These are phyloP conservation scores for Potorous gilbertii DNA, from an alignment of 2,797 vertebrate species.

Conservation along the genomic window DNA sequence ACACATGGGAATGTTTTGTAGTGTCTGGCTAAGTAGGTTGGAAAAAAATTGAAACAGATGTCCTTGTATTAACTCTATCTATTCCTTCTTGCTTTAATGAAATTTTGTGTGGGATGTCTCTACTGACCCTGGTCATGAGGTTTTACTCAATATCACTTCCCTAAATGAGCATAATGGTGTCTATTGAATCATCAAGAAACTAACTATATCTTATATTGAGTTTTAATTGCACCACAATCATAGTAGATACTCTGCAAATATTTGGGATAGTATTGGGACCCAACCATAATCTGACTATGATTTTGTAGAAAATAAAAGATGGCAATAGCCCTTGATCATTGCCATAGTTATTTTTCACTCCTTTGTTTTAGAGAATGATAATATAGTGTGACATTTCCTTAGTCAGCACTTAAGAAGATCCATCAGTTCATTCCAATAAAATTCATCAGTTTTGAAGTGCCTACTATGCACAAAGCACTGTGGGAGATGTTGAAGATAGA, in stretches of 20 bases:
- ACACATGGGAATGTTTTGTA: slow-evolving; percentile 86
- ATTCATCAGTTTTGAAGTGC: background rate
- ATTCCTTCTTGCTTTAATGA: slow-evolving; percentile 75
- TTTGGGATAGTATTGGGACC: background rate
- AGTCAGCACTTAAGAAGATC: background rate
- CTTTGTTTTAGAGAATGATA: slow-evolving; percentile 38
- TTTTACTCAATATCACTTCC: slow-evolving; percentile 64
- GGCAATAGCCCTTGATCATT: slow-evolving; percentile 13
- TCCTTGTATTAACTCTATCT: slow-evolving; percentile 81
- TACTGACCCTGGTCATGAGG: slow-evolving; percentile 32
- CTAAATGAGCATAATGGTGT: slow-evolving; percentile 42
- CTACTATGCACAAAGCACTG: background rate
- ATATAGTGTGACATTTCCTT: slow-evolving; percentile 13
- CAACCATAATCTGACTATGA: background rate
- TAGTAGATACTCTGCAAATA: background rate
- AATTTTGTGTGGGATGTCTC: slow-evolving; percentile 46
- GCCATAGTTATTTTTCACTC: slow-evolving; percentile 32
- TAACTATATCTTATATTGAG: background rate
- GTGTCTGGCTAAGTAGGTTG: slow-evolving; percentile 82
- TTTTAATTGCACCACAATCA: background rate
- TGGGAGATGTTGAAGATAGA: background rate
- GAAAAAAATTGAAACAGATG: slow-evolving; percentile 85
- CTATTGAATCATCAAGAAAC: slow-evolving; percentile 66
- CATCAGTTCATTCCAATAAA: background rate
- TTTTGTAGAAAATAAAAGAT: slow-evolving; percentile 24